These are phyloP conservation scores for Larimichthys crocea DNA, from an alignment of 2,113 vertebrate species.

Conservation along the genomic window DNA sequence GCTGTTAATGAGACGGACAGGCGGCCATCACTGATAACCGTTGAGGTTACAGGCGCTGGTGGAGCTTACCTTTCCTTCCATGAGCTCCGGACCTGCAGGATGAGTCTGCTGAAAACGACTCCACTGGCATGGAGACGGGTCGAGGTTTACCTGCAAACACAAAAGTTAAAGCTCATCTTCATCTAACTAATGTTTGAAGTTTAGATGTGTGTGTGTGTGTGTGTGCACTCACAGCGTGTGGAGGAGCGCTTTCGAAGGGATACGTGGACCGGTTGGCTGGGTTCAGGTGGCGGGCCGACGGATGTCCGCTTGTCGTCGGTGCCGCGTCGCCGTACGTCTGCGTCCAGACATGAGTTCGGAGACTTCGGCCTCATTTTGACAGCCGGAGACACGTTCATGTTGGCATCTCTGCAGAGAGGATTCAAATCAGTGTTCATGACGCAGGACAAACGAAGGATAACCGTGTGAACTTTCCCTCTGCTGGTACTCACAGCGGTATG, in stretches of 20 bases:
- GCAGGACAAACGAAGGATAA: too few relatives aligned
- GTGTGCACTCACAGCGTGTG: conserved; percentile 82
- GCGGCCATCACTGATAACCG: conserved; percentile 23
- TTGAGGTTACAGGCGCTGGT: background rate
- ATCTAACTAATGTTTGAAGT: background rate
- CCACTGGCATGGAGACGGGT: conserved; percentile 96
- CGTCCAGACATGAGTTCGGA: conserved; percentile 92
- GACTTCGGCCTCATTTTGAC: conserved; percentile 86
- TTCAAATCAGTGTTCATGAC: background rate
- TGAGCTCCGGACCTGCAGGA: conserved; percentile 83
- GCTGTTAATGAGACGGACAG: conserved; percentile 14
- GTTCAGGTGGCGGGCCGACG: conserved; percentile 69
- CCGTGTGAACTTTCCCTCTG: background rate
- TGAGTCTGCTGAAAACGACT: conserved; percentile 87
- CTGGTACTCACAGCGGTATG: conserved; percentile 82
- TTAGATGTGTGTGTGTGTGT: background rate
- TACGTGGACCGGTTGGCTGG: conserved; percentile 76
- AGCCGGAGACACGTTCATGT: conserved; percentile 66
- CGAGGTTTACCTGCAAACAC: conserved; percentile 89
- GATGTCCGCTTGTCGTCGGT: conserved; percentile 74
- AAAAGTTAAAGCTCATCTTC: background rate
- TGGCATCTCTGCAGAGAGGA: conserved; percentile 83
- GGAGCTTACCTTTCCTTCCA: conserved; percentile 89
- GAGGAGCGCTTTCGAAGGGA: conserved; percentile 88
- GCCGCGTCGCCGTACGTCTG: conserved; percentile 84